A percentile compares a stretch with the other conserved stretches of the same genome.
Conservation (phyloP, 2,797 vertebrate genomes). For the Hirundo rustica region DNA sequence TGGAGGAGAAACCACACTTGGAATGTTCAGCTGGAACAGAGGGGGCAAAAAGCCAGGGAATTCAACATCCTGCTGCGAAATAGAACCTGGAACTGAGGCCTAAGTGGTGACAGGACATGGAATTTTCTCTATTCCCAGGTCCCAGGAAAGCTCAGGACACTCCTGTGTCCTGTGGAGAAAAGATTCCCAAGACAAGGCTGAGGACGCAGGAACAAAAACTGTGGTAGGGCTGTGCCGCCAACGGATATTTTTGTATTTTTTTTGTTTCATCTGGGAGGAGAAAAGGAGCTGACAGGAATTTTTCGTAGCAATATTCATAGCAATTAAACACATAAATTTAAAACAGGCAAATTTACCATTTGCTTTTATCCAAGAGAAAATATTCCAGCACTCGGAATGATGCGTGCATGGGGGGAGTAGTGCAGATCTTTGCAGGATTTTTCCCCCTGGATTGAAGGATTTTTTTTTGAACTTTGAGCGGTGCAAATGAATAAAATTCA, state of each 20-base stretch:
- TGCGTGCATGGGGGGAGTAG: fast-evolving
- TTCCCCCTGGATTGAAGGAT: not conserved
- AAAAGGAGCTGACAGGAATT: not conserved
- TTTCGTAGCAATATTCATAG: not conserved
- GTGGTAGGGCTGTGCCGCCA: fast-evolving
- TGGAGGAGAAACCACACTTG: not conserved
- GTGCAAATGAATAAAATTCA: not conserved
- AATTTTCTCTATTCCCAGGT: not conserved
- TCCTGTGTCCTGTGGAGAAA: not conserved
- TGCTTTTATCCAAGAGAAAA: not conserved
- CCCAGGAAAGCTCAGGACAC: fast-evolving
- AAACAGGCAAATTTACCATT: not conserved
- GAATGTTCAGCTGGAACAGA: not conserved
- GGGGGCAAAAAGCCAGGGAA: not conserved
- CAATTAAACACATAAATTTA: not conserved
- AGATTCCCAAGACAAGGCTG: not conserved
- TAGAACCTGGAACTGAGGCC: not conserved
- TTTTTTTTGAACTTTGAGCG: not conserved
- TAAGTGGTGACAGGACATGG: not conserved
- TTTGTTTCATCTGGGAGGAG: not conserved
- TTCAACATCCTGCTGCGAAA: not conserved
- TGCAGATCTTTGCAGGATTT: not conserved
- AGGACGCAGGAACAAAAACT: fast-evolving
- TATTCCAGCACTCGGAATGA: not conserved
- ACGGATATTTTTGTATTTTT: not conserved